Conservation (phyloP, 2,888 invertebrate species). For the Conomelus anceps region DNA sequence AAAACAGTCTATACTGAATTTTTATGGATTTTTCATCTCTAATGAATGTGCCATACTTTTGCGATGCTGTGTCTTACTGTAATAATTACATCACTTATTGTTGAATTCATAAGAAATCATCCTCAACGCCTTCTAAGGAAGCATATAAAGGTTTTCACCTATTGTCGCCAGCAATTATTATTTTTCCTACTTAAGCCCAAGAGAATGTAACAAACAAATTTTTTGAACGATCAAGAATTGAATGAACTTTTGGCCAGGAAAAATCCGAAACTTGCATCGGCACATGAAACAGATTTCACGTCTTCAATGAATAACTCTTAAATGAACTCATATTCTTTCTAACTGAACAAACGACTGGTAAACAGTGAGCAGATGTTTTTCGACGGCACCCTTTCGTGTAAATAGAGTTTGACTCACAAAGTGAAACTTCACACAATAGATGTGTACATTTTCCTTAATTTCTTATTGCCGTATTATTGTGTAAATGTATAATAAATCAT, state of each 20-base stretch:
- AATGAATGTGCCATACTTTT: neutral
- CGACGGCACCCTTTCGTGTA: neutral
- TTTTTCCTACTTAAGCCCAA: too few species aligned
- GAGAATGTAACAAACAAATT: neutral
- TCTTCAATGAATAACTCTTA: neutral
- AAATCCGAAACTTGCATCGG: neutral
- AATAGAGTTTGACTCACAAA: conserved; percentile 1
- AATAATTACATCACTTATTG: too few species aligned
- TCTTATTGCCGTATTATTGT: conserved; percentile 1
- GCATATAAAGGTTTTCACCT: too few species aligned
- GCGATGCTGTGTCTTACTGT: too few species aligned
- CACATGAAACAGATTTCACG: neutral
- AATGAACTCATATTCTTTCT: conserved; percentile 5
- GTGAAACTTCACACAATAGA: conserved; percentile 5
- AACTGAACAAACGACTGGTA: neutral
- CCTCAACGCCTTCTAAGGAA: too few species aligned
- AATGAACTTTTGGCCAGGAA: neutral
- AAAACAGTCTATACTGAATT: neutral
- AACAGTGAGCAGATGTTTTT: conserved; percentile 6
- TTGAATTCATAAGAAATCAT: too few species aligned
- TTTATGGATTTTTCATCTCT: neutral
- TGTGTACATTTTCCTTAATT: conserved; percentile 11
- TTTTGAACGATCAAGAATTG: neutral
- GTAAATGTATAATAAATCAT: neutral
- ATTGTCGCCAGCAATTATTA: too few species aligned